phyloP scores from a whole-genome alignment of 2,888 invertebrate species.

The Oxyteleia sp. region DNA sequence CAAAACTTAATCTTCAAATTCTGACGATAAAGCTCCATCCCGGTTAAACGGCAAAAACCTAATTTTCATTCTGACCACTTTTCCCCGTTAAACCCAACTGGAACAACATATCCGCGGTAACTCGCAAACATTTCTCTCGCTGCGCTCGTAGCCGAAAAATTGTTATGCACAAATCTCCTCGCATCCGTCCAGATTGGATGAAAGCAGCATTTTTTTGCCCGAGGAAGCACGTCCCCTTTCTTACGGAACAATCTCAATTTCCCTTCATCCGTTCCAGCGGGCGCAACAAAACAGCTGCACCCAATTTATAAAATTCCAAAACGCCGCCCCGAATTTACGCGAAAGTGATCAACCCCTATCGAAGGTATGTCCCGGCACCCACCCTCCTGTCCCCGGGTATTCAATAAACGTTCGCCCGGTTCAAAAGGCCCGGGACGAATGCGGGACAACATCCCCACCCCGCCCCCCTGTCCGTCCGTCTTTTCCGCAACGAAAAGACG shows the following conservation, averaged over 20 bases:
- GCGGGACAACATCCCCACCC: conserved; percentile 20
- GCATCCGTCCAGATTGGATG: conserved; percentile 5
- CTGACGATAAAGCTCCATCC: neutral
- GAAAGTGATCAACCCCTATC: neutral
- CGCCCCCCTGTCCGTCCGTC: no score
- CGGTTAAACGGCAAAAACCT: neutral
- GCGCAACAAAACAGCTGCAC: neutral
- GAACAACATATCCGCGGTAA: neutral
- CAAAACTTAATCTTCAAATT: neutral
- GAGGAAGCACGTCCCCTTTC: neutral
- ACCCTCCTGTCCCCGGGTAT: conserved; percentile 12
- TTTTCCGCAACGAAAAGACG: no score
- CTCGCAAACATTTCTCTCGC: neutral
- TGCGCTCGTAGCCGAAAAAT: neutral
- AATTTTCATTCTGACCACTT: conserved; percentile 6
- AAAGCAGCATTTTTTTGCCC: neutral
- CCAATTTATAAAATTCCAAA: neutral
- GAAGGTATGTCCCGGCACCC: neutral
- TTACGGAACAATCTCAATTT: neutral
- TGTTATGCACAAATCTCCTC: conserved; percentile 6
- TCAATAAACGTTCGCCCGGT: conserved; percentile 38
- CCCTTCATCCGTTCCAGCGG: neutral
- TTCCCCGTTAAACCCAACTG: neutral
- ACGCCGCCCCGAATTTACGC: neutral
- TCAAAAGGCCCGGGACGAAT: conserved; percentile 14